A percentile compares a stretch with the other conserved stretches of the same genome.
Conservation (phyloP, 2,797 vertebrate species). For the Scomberomorus guttatus region DNA sequence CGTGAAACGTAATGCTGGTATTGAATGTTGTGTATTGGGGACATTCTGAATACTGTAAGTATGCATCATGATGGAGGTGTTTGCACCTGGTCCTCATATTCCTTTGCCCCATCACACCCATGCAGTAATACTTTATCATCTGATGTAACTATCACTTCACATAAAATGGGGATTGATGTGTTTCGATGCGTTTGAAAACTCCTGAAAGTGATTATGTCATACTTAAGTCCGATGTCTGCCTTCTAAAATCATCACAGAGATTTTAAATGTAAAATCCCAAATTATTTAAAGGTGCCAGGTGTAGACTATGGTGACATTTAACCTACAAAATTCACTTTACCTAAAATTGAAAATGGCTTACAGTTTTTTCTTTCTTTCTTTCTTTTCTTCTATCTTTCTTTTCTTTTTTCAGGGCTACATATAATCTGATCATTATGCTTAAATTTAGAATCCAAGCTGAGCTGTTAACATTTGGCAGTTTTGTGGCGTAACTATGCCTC, state of each 20-base stretch:
- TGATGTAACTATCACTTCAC: constrained; percentile 2
- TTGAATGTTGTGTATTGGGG: neutral
- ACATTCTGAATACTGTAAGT: neutral
- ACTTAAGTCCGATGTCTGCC: neutral
- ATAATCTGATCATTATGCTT: constrained; percentile 13
- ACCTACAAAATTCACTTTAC: neutral
- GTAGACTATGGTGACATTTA: neutral
- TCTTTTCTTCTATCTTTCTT: too few relatives aligned
- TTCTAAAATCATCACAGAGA: constrained; percentile 6
- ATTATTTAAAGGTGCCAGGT: neutral
- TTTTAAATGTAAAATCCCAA: neutral
- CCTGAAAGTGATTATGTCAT: too few relatives aligned
- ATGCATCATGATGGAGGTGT: neutral
- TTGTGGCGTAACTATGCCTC: constrained; percentile 33
- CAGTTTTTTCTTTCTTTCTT: too few relatives aligned
- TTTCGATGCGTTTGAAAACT: too few relatives aligned
- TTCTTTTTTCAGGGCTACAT: neutral
- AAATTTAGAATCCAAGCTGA: constrained; percentile 1
- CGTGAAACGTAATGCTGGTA: too few relatives aligned
- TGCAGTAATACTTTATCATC: constrained; percentile 12
- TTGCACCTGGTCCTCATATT: neutral
- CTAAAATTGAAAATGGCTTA: neutral
- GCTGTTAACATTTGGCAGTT: constrained; percentile 50
- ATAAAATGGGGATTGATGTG: neutral
- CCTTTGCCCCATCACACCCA: neutral